Evolutionary conservation across 1,140 invertebrate genomes (phyloP).

Genomic region (Scylla paramamosain): DNA sequence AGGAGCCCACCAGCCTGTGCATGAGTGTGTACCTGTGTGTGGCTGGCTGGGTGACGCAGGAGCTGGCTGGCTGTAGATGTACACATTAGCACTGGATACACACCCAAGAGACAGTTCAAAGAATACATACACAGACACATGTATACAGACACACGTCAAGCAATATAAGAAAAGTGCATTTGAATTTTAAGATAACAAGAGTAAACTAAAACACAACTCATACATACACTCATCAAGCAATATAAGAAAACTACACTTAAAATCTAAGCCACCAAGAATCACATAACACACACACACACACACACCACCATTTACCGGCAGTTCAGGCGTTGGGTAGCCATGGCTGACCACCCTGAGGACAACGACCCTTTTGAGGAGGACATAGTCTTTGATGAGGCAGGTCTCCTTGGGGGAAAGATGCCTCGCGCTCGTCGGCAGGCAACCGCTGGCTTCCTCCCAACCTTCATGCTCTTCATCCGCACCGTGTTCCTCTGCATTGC

Average conservation of each 20-base stretch:
- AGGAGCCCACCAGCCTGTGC: background rate
- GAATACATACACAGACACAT: too few species aligned
- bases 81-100: background rate
- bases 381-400: constrained; percentile 77
- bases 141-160: background rate
- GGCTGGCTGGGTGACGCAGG: background rate
- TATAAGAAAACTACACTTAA: background rate
- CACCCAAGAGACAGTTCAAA: background rate
- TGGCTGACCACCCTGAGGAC: constrained; percentile 75
- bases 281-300: background rate
- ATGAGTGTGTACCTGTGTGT: background rate
- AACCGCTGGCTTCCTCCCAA: constrained; percentile 72
- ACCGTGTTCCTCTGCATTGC: constrained; percentile 77
- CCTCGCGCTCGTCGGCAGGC: constrained; percentile 68
- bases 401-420: constrained; percentile 74
- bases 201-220: background rate
- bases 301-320: constrained; percentile 71
- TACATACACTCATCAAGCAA: background rate
- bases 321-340: constrained; percentile 65
- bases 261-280: background rate
- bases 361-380: constrained; percentile 78
- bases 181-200: background rate
- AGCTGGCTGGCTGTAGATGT: background rate
- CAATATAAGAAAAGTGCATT: background rate
- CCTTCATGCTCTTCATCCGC: constrained; percentile 77